A percentile compares a stretch with the other conserved stretches of the same genome.
Conservation (phyloP, 2,888 invertebrate species). For the Acanthosepion lycidas region DNA sequence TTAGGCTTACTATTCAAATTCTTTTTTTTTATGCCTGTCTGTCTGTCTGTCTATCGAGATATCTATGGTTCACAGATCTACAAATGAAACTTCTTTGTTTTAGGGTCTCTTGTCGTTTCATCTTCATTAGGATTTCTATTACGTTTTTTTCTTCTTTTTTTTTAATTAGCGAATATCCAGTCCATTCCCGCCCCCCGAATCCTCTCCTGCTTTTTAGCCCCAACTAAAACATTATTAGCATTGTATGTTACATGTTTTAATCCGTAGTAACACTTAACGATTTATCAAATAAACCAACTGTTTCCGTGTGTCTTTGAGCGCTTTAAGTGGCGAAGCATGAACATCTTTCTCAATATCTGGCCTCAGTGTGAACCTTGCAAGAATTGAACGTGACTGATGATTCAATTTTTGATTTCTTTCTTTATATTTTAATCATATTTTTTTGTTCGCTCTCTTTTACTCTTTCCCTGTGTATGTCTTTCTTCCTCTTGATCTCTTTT, state of each 20-base stretch:
- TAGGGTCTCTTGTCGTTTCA: background rate
- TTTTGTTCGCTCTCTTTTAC: background rate
- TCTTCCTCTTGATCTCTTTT: background rate
- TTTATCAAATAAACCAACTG: background rate
- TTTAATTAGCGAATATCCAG: background rate
- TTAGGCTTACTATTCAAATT: no score
- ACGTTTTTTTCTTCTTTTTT: no score
- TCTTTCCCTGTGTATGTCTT: background rate
- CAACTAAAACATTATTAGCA: constrained; percentile 22
- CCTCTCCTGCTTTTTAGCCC: background rate
- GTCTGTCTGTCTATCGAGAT: background rate
- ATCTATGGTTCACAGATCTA: background rate
- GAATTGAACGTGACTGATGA: background rate
- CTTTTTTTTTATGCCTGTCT: background rate
- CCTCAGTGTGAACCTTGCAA: background rate
- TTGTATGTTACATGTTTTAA: background rate
- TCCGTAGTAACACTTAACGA: background rate
- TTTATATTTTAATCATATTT: background rate
- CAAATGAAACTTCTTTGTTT: background rate
- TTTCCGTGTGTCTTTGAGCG: background rate
- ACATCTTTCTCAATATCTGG: background rate
- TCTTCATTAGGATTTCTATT: background rate
- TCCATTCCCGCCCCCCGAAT: background rate
- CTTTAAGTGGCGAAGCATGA: constrained; percentile 33
- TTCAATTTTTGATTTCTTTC: background rate